These are phyloP conservation scores for Axis porcinus DNA, from an alignment of 2,113 vertebrate genomes.

Conservation along the genomic window DNA sequence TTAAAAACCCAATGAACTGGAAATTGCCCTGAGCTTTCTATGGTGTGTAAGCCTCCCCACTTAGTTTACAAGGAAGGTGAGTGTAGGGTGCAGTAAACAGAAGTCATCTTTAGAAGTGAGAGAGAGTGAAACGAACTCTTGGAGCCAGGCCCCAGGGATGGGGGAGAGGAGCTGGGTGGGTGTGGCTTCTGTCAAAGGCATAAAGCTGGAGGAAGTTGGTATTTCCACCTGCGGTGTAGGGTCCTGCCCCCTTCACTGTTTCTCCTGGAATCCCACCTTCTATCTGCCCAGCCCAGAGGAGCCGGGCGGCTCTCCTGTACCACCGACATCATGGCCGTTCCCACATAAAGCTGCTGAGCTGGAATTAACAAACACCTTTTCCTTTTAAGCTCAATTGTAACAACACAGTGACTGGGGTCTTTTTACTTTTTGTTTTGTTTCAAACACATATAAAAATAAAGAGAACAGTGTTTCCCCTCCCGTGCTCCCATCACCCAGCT, in stretches of 20 bases:
- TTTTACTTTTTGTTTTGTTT: neutral
- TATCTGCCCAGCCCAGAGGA: neutral
- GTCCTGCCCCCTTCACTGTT: neutral
- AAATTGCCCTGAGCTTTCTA: neutral
- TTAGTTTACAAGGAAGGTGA: neutral
- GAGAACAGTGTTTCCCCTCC: neutral
- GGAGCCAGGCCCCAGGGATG: neutral
- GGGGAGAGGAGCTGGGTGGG: too few relatives aligned
- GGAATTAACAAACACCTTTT: neutral
- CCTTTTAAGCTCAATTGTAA: neutral
- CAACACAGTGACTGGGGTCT: neutral
- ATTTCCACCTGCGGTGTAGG: neutral
- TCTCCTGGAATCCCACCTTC: neutral
- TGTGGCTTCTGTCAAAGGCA: neutral
- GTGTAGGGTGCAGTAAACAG: neutral
- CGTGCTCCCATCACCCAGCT: neutral
- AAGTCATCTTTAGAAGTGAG: neutral
- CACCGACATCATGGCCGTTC: neutral
- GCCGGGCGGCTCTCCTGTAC: neutral
- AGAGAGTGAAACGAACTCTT: neutral
- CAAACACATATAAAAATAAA: neutral
- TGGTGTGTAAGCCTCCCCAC: rapidly evolving
- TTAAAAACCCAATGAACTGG: neutral
- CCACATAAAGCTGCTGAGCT: neutral
- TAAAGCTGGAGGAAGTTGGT: neutral